These are phyloP conservation scores for Antechinus stuartii DNA, from an alignment of 2,113 vertebrate genomes.

Conservation along the genomic window DNA sequence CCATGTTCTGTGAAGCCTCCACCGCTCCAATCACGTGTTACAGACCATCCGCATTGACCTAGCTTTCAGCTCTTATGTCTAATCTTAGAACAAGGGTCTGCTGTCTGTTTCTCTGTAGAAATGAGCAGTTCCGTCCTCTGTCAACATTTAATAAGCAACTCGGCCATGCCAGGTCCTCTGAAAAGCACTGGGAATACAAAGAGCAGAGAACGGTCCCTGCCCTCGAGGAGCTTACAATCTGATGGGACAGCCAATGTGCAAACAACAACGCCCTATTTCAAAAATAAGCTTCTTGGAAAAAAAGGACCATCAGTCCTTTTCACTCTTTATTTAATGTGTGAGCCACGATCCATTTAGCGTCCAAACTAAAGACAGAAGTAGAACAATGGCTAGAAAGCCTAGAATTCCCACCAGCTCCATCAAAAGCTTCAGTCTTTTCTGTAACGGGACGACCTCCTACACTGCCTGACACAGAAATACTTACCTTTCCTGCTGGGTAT, in stretches of 20 bases:
- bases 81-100: not conserved
- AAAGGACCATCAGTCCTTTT: not conserved
- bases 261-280: not conserved
- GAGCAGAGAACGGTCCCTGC: not conserved
- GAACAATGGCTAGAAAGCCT: not conserved
- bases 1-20: not conserved
- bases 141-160: not conserved
- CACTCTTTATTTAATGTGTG: not conserved
- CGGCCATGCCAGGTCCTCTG: not conserved
- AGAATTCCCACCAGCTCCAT: not conserved
- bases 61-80: not conserved
- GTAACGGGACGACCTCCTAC: not conserved
- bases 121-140: not conserved
- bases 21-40: not conserved
- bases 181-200: too few species aligned
- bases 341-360: not conserved
- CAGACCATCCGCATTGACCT: not conserved
- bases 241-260: not conserved
- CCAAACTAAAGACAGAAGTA: not conserved
- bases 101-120: not conserved
- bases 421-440: not conserved
- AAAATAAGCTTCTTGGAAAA: not conserved
- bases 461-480: not conserved
- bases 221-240: not conserved
- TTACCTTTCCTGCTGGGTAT: constrained; percentile 88